Evolutionary conservation across 2,797 vertebrate genomes (phyloP).

Genomic region (Mormyrus proboscirostris): DNA sequence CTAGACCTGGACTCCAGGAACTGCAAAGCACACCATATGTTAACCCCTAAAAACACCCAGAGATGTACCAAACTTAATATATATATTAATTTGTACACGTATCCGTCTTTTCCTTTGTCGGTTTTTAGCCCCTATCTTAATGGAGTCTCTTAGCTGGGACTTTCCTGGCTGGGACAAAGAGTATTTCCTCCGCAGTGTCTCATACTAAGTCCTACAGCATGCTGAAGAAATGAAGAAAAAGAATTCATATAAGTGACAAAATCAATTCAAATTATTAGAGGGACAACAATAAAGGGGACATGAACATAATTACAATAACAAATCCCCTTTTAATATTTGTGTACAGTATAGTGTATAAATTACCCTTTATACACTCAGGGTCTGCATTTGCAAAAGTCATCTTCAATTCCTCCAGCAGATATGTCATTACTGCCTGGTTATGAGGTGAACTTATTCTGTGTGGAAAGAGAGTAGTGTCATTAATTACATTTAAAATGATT

Average conservation of each 20-base stretch:
- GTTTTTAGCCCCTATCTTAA: too few species aligned
- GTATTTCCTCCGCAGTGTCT: too few species aligned
- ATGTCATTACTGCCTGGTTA: not conserved
- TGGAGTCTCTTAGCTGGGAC: too few species aligned
- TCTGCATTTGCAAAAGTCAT: constrained; percentile 1
- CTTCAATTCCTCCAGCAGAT: not conserved
- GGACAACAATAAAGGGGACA: not conserved
- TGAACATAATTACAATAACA: not conserved
- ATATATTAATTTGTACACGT: too few species aligned
- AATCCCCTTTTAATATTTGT: not conserved
- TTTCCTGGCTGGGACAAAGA: too few species aligned
- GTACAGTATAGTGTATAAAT: not conserved
- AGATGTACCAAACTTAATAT: too few species aligned
- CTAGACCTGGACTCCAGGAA: too few species aligned
- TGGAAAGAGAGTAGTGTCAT: constrained; percentile 7
- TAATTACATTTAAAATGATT: not conserved
- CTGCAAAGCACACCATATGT: too few species aligned
- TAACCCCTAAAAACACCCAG: too few species aligned
- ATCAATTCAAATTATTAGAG: not conserved
- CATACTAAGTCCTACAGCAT: too few species aligned
- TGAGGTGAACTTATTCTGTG: constrained; percentile 6
- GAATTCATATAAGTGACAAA: not conserved
- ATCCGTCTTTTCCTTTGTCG: too few species aligned
- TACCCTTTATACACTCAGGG: not conserved
- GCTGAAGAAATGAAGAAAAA: too few species aligned